These are phyloP conservation scores for Aphrophora alni DNA, from an alignment of 2,888 invertebrate genomes.

Conservation along the genomic window DNA sequence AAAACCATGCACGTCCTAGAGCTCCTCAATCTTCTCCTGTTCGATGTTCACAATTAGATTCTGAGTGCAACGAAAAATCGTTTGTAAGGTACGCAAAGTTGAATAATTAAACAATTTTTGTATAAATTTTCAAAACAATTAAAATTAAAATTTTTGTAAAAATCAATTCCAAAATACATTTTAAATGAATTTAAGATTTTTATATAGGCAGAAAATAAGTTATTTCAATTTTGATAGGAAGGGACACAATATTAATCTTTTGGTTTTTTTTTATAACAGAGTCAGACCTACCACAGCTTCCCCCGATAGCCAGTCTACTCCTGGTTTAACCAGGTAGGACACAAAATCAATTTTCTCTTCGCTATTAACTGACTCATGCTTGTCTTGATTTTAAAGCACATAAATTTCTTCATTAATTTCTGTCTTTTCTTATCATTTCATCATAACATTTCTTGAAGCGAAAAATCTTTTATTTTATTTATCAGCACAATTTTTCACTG, in stretches of 20 bases:
- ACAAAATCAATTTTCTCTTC: background rate
- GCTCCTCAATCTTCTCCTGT: slow-evolving; percentile 51
- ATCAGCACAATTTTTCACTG: background rate
- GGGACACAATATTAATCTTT: slow-evolving; percentile 2
- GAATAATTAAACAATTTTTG: background rate
- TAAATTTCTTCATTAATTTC: background rate
- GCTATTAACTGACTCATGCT: slow-evolving; percentile 6
- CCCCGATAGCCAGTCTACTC: slow-evolving; percentile 51
- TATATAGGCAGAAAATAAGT: background rate
- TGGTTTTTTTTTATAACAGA: slow-evolving; percentile 49
- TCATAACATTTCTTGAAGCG: slow-evolving; percentile 11
- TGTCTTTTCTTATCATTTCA: background rate
- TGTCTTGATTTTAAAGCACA: background rate
- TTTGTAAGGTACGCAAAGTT: slow-evolving; percentile 47
- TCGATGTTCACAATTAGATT: slow-evolving; percentile 49
- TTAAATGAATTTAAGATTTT: background rate
- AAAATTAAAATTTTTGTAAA: background rate
- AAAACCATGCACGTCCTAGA: slow-evolving; percentile 10
- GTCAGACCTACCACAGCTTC: slow-evolving; percentile 51
- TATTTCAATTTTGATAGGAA: background rate
- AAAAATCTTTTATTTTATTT: background rate
- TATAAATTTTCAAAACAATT: background rate
- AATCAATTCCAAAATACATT: background rate
- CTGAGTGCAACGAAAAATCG: slow-evolving; percentile 50
- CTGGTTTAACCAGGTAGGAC: slow-evolving; percentile 53